Conservation (phyloP, 2,888 invertebrate genomes). For the Tinea semifulvella region DNA sequence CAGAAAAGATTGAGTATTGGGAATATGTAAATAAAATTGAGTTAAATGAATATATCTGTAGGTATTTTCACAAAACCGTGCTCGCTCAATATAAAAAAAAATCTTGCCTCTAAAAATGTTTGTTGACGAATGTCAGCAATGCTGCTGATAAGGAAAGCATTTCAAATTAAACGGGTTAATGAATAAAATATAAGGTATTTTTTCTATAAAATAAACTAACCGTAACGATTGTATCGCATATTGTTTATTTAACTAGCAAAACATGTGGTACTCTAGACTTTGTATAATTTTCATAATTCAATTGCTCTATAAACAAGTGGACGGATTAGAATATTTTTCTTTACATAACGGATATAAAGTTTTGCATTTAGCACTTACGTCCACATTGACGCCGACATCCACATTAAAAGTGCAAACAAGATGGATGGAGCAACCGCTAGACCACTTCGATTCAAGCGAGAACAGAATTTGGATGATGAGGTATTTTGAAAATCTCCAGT, state of each 20-base stretch:
- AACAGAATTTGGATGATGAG: conserved; percentile 43
- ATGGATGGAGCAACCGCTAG: conserved; percentile 44
- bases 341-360: conserved; percentile 25
- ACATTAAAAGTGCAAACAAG: conserved; percentile 24
- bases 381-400: not conserved
- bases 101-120: too few species aligned
- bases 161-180: not conserved
- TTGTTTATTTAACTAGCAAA: not conserved
- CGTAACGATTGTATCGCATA: not conserved
- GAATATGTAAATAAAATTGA: too few species aligned
- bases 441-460: conserved; percentile 40
- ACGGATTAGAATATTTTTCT: conserved; percentile 27
- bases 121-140: not conserved
- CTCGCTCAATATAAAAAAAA: too few species aligned
- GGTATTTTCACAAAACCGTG: too few species aligned
- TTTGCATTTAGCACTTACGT: not conserved
- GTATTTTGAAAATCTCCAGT: conserved; percentile 40
- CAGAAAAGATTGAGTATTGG: too few species aligned
- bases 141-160: conserved; percentile 3
- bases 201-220: not conserved
- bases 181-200: not conserved
- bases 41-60: too few species aligned
- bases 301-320: not conserved
- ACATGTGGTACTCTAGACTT: not conserved
- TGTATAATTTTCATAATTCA: not conserved